Base-by-base conservation (phyloP, 1,140 invertebrate species). In the Physella acuta region DNA sequence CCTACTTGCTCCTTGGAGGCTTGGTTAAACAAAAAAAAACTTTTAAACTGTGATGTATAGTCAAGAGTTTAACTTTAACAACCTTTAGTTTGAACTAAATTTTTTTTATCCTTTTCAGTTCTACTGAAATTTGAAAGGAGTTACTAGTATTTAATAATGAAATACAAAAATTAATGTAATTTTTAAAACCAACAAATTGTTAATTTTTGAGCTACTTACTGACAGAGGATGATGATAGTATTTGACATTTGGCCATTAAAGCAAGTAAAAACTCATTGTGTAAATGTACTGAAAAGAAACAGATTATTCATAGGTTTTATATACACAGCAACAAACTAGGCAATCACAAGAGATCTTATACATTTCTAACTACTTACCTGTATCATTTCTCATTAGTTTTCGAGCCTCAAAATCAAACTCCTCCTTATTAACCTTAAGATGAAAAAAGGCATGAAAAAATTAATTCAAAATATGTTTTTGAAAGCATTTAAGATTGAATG, bases 231-330 rank as follows among this genome's bases (percentile, higher is more conserved):
- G 39, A 44, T 44, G 39, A 79, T 24, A 91, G 82, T 31, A 88
- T 88, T 78, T 92, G 90, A 20, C 93, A 91, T 86, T 90, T 93
- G 72, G 92, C 91, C 14, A 94, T 87, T 53, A 94, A 86, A 14
- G 91, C 91, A 11, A 93, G 79, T 5, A 94, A 84, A 80, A 94
- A 94, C 76, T 93, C 90, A 85, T 94, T 94, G 79, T 94, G 92
- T 31, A 92, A 86, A 82, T 90, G 90, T 39, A 93, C 88, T 82
- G 78, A 73, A 84, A 55, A 4, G 55, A 33, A 8, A 52, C 30
- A 51, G 3, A 5, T 24, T 26, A 62, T 62, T 5, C 8, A 62
- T 37, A 17, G 30, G 44, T 39, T 8, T 31, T 16, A 31, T 5
- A 20, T 16, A 34, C 5, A 61, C 26, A 36, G 16, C 33, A 34